Evolutionary conservation across 2,888 invertebrate genomes (phyloP), one percentile per base, ranked within the genome.

Genomic region (Dryadula phaetusa): DNA sequence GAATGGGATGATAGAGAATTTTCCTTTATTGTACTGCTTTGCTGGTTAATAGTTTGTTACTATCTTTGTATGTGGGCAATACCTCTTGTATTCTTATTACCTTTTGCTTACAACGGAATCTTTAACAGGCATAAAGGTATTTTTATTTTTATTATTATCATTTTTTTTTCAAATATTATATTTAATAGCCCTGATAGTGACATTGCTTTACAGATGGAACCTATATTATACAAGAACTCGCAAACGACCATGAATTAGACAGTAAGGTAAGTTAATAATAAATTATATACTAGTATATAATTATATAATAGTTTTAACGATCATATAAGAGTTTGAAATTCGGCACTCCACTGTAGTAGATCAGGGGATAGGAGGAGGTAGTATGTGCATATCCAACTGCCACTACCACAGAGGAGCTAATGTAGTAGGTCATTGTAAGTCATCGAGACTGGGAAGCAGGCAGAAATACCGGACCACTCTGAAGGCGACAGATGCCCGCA

Each of bases 1-100:
- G 92, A 92, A 67, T 92, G 92, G 92, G 87, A 91, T 3, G 88
- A 86, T 47, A 75, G 74, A 49, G 88, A 91, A 63, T 67, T 83
- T 40, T 82, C 85, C 1, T 74, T 81, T 47, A 49, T 80, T n/a
- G 74, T 77, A 10, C 70, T 88, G 22, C 10, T 76, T 2, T 75
- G 77, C 2, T 90, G 90, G 91, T 70, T 90, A 34, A 53, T 84
- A 0, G 86, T 90, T 67, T 92, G 92, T 81, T 84, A 80, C 64
- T 79, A 82, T 68, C 82, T 90, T 53, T 74, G 76, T 44, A 70
- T 85, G 5, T 91, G 89, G 89, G 80, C 81, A 58, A 71, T 81
- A 6, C 90, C 90, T 0, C 71, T 91, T 20, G 60, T 88, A 1
- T 67, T 87, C 2, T 61, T 87, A 22, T 46, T 78, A 20, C 82